Conservation (phyloP, 2,888 invertebrate genomes). For the Crepidodera aurea region DNA sequence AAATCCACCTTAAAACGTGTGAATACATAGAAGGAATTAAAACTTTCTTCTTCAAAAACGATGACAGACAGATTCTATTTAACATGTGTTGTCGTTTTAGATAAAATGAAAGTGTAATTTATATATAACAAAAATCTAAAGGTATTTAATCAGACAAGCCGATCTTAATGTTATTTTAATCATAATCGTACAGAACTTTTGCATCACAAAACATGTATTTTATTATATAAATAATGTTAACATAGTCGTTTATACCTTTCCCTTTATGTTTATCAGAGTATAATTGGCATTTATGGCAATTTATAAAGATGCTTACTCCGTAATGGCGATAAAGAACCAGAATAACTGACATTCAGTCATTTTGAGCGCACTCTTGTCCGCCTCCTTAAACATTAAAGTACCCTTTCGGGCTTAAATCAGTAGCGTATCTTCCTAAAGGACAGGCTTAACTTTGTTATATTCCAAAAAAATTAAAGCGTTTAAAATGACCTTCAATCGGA, state of each 20-base stretch:
- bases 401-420: background rate
- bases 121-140: no score
- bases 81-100: no score
- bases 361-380: constrained; percentile 5
- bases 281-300: background rate
- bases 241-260: no score
- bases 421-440: background rate
- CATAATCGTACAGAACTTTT: no score
- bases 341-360: constrained; percentile 12
- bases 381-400: constrained; percentile 11
- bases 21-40: no score
- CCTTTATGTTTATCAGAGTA: background rate
- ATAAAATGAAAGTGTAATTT: no score
- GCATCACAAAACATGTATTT: background rate
- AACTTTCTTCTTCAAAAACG: no score
- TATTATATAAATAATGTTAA: background rate
- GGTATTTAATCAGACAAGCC: background rate
- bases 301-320: constrained; percentile 9
- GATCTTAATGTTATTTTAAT: background rate
- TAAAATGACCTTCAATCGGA: no score
- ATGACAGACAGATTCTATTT: no score
- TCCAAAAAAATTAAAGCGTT: no score
- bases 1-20: no score
- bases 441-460: no score
- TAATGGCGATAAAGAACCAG: constrained; percentile 3